Evolutionary conservation across 2,888 invertebrate genomes (phyloP).

Genomic region (Drosophila acutilabella): DNA sequence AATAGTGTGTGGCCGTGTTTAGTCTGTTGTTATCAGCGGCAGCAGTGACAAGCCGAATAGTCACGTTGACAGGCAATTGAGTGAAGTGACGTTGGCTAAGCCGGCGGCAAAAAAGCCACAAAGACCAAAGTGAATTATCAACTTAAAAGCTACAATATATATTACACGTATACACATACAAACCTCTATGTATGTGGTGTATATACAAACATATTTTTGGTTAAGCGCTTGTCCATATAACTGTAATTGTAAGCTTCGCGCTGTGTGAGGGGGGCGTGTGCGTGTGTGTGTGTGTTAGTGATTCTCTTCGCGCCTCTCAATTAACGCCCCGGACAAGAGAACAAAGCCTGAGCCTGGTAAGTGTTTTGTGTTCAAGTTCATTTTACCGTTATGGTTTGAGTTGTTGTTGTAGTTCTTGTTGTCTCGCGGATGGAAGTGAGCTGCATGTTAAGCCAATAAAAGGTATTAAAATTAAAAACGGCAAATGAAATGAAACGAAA

Average conservation of each 20-base stretch:
- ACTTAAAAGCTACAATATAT: conserved; percentile 41
- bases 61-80: conserved; percentile 30
- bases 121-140: conserved; percentile 64
- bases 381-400: conserved; percentile 10
- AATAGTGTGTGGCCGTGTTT: conserved; percentile 33
- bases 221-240: conserved; percentile 37
- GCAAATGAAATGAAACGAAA: conserved; percentile 54
- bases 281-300: conserved; percentile 20
- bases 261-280: conserved; percentile 23
- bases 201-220: conserved; percentile 40
- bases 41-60: conserved; percentile 54
- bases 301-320: conserved; percentile 49
- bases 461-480: conserved; percentile 51
- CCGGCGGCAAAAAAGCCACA: conserved; percentile 57
- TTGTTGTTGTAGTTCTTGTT: conserved; percentile 35
- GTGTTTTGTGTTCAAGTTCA: conserved; percentile 13
- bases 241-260: conserved; percentile 11
- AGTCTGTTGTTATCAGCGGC: conserved; percentile 70
- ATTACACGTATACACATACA: conserved; percentile 2
- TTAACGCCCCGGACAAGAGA: conserved; percentile 38
- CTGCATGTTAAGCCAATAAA: conserved; percentile 75
- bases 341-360: conserved; percentile 36
- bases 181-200: conserved; percentile 3
- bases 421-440: conserved; percentile 28
- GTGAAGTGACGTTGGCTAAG: conserved; percentile 52